Evolutionary conservation across 2,888 invertebrate species (phyloP), one percentile per base, ranked within the genome.

Genomic region (Acanthoscelides obtectus): DNA sequence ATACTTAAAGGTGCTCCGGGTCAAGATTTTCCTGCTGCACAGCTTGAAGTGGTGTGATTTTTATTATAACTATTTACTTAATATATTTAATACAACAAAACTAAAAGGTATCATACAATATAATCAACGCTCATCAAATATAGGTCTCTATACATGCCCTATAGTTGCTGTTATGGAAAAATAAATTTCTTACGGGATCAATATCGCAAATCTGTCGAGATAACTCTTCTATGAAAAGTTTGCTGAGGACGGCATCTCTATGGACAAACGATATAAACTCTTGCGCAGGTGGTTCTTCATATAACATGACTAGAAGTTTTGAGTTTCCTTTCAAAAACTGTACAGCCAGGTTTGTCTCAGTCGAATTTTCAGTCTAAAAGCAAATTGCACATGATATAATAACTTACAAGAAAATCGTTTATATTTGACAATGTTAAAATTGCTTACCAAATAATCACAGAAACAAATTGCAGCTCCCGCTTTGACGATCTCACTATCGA

Each of bases 291-390:
- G 88, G 86, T 81, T 94, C 94, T 0, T 86, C 84, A 27, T 89
- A 89, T 71, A 92, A 87, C 64, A 87, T 86, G 2, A 94, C 89
- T 0, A 94, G 86, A 64, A 92, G 88, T 77, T 90, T 88, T 0
- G 92, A 90, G 74, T 94, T 89, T 81, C 92, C 92, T 12, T 90
- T 90, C n/a, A 95, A 84, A 12, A 95, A 86, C 94, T 94, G 94
- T 0, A 91, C 90, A 71, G 94, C 85, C 76, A 92, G 91, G 25
- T 93, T 92, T 0, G 89, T 91, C 83, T 94, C 92, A 65, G 88
- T 88, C 20, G 92, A 85, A 22, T 93, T 93, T 80, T 92, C 91
- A 75, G 89, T 88, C 91, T 91, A 81, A 70, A 86, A 83, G 27
- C 20, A 27, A n/a, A n/a, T n/a, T n/a, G n/a, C n/a, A n/a, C n/a